A percentile compares a stretch with the other conserved stretches of the same genome.
Conservation (phyloP, 2,888 invertebrate species). For the Tipula lateralis region DNA sequence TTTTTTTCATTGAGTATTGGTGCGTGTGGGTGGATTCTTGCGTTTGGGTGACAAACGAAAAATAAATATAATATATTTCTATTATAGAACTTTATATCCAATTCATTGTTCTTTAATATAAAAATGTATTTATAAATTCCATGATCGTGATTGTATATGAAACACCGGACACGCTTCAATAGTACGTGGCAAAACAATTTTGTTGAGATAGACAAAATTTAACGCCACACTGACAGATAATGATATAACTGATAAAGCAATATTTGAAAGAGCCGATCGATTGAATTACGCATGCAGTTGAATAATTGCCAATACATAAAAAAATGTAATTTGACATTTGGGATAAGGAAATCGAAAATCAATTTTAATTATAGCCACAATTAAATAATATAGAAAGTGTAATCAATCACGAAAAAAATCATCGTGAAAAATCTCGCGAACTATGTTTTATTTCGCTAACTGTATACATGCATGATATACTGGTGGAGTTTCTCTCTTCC, state of each 20-base stretch:
- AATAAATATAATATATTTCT: not conserved
- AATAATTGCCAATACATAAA: not conserved
- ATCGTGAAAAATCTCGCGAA: not conserved
- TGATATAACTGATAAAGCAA: not conserved
- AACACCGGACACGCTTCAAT: conserved; percentile 5
- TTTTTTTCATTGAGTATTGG: not conserved
- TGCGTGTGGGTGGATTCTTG: not conserved
- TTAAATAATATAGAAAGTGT: not conserved
- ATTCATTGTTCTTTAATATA: not conserved
- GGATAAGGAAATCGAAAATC: not conserved
- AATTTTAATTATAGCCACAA: not conserved
- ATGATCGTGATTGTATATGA: not conserved
- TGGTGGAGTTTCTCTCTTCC: not conserved
- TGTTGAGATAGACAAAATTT: not conserved
- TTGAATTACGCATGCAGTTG: not conserved
- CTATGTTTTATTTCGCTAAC: not conserved
- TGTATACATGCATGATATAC: not conserved
- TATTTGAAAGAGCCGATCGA: not conserved
- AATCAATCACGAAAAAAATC: not conserved
- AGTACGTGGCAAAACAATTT: conserved; percentile 15
- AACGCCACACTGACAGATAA: not conserved
- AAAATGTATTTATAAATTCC: not conserved
- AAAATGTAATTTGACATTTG: not conserved
- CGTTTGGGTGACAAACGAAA: not conserved
- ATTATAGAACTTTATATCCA: not conserved